Conservation (phyloP, 2,888 invertebrate species). For the Erebia epiphron region DNA sequence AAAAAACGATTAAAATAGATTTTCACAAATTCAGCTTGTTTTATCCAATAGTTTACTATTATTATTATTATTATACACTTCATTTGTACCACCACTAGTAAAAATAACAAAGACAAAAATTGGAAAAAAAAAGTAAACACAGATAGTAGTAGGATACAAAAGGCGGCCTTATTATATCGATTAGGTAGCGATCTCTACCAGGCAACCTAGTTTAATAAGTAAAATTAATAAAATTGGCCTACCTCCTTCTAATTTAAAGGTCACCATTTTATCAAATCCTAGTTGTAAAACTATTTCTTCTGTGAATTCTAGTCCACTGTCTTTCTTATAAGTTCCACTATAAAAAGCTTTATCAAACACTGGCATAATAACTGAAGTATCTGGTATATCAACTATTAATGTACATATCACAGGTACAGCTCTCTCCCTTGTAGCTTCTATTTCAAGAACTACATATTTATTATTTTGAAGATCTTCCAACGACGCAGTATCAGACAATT, state of each 20-base stretch:
- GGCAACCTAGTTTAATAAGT: no score
- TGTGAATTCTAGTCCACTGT: conserved; percentile 47
- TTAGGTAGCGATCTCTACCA: no score
- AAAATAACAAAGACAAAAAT: no score
- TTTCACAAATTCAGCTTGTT: no score
- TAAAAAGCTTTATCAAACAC: conserved; percentile 56
- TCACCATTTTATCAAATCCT: conserved; percentile 55
- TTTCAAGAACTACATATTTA: conserved; percentile 56
- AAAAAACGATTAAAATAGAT: background rate
- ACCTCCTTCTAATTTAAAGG: conserved; percentile 44
- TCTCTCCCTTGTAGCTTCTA: conserved; percentile 57
- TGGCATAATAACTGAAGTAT: conserved; percentile 45
- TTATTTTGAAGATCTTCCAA: conserved; percentile 46
- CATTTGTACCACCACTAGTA: no score
- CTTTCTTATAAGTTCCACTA: conserved; percentile 49
- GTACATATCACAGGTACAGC: conserved; percentile 54
- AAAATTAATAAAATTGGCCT: background rate
- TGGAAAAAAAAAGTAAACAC: no score
- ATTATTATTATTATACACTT: no score
- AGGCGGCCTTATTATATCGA: no score
- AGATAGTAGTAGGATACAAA: no score
- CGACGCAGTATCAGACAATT: conserved; percentile 43
- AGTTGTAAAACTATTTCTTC: conserved; percentile 48
- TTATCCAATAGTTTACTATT: no score
- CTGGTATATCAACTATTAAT: conserved; percentile 52